phyloP scores from a whole-genome alignment of 2,113 vertebrate genomes.

The Pantherophis guttatus region DNA sequence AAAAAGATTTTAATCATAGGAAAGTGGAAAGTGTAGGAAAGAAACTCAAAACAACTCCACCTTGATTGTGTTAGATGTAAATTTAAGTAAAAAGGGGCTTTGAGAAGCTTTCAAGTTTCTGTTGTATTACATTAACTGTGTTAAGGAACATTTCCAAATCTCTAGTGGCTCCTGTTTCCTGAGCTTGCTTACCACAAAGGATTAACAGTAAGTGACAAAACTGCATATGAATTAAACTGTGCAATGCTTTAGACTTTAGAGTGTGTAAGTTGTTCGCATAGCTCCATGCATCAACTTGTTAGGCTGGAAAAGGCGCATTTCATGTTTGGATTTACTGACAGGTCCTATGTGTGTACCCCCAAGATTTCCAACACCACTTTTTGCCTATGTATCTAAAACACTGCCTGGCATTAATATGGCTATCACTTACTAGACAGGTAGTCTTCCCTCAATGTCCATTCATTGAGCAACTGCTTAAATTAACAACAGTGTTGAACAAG shows the following conservation, averaged over 20 bases:
- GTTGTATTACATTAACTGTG: not conserved
- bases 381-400: not conserved
- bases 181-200: not conserved
- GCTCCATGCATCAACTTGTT: not conserved
- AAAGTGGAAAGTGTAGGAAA: not conserved
- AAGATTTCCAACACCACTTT: not conserved
- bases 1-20: not conserved
- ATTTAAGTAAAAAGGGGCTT: not conserved
- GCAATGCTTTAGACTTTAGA: not conserved
- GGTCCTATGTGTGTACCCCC: not conserved
- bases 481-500: not conserved
- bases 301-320: not conserved
- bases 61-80: not conserved
- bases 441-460: not conserved
- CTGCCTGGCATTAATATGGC: accelerated
- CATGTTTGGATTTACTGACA: not conserved
- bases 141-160: not conserved
- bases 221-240: not conserved
- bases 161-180: not conserved
- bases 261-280: not conserved
- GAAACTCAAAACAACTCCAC: not conserved
- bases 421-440: not conserved
- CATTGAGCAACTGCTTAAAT: not conserved
- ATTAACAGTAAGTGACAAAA: not conserved
- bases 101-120: not conserved